Percentiles rank a stretch among this genome's conserved stretches.
Conservation (phyloP, 2,113 vertebrate species). For the Stegostoma tigrinum region DNA sequence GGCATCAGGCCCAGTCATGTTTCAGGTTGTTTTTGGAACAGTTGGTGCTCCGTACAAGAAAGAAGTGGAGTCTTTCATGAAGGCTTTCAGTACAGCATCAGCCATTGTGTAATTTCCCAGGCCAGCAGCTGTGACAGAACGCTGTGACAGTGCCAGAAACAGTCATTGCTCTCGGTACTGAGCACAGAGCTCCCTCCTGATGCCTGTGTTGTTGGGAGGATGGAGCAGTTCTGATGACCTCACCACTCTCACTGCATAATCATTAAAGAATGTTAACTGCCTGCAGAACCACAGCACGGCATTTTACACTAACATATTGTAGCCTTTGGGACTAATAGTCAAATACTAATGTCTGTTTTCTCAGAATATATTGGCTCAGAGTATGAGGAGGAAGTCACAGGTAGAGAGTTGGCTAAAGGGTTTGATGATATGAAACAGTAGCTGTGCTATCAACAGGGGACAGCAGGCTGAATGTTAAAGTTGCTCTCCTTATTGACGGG, state of each 20-base stretch:
- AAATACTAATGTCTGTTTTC: background rate
- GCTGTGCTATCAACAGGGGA: background rate
- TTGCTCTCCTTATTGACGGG: background rate
- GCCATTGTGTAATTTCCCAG: background rate
- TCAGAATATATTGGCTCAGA: background rate
- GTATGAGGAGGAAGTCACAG: background rate
- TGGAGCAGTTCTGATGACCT: background rate
- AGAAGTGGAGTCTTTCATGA: background rate
- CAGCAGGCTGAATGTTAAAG: background rate
- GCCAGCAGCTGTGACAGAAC: background rate
- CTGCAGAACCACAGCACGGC: background rate
- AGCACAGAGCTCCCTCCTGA: background rate
- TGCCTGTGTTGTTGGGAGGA: background rate
- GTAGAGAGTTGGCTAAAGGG: too few relatives aligned
- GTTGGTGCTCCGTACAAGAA: background rate
- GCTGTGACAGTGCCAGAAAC: background rate
- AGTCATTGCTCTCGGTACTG: background rate
- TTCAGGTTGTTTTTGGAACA: background rate
- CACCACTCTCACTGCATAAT: background rate
- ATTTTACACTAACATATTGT: background rate
- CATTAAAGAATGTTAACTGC: background rate
- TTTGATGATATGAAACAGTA: background rate
- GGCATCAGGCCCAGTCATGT: background rate
- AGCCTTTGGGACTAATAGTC: background rate
- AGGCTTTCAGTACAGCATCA: background rate